Evolutionary conservation across 2,797 vertebrate genomes (phyloP), one percentile per base, ranked within the genome.

Genomic region (Serranus cabrilla): DNA sequence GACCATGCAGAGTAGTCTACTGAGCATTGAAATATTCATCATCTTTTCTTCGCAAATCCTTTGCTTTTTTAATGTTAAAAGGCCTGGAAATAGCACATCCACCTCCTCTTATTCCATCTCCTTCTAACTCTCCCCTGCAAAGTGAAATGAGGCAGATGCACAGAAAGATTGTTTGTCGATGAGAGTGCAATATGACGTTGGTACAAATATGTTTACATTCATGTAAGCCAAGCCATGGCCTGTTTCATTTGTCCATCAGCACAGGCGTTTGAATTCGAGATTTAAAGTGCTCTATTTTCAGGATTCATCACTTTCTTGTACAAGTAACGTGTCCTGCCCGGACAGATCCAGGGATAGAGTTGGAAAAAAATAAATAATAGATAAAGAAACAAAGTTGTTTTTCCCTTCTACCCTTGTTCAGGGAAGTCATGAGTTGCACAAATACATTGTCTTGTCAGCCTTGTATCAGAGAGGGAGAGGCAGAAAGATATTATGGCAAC

Each of bases 21-120:
- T 45, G 67, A 83, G 70, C 50, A 51, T 82, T 92, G 60, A 85
- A 91, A 91, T 89, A 91, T 90, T 88, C 60, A 91, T 83, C 50
- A 58, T 84, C 73, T 82, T 85, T 87, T 85, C 46, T 56, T 56
- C 34, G 67, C 43, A 76, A 54, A 87, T 87, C 65, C 21, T 74
- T 80, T 74, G 59, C 78, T 83, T 84, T 79, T 84, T 88, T 82
- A 71, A 80, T 81, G 57, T 89, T 93, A 84, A 89, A 87, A 90
- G 83, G 65, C 58, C 67, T 60, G 66, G 42, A 87, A 91, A 84
- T 87, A 76, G 80, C 76, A 71, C n/a, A 66, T 52, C 58, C 40
- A 34, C n/a, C 37, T 72, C 11, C 39, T 72, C 68, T 59, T 45
- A 16, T 60, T 72, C 59, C 70, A 56, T 81, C 37, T 52, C 43